Evolutionary conservation across 2,797 vertebrate genomes (phyloP).

Genomic region (Gallinago nigripennis): DNA sequence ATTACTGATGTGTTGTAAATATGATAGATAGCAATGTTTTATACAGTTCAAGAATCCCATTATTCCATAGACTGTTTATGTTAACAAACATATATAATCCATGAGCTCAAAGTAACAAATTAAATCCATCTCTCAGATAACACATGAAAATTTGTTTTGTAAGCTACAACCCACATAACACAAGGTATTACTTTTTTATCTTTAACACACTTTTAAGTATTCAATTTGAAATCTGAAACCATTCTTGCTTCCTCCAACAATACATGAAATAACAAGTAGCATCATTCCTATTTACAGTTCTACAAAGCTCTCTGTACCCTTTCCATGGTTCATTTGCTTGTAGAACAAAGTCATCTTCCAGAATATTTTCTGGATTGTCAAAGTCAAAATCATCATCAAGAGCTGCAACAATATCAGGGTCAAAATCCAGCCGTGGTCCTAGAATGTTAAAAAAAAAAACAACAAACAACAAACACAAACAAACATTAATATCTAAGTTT

Average conservation of each 20-base stretch:
- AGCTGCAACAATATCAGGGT: constrained; percentile 94
- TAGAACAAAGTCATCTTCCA: constrained; percentile 94
- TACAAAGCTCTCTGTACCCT: constrained; percentile 58
- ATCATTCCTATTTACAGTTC: neutral
- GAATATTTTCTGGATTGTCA: constrained; percentile 88
- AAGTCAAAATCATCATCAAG: constrained; percentile 97
- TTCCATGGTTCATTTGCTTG: constrained; percentile 81
- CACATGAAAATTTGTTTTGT: neutral
- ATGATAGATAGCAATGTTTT: neutral
- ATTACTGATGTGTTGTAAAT: neutral
- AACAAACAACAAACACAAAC: neutral
- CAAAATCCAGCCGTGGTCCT: constrained; percentile 94
- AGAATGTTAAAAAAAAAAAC: neutral
- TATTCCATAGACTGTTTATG: neutral
- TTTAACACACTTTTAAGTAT: neutral
- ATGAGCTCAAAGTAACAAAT: neutral
- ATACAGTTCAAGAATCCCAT: neutral
- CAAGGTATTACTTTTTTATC: neutral
- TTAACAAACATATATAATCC: neutral
- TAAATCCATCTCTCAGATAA: neutral
- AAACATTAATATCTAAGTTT: neutral
- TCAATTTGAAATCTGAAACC: neutral
- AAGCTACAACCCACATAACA: neutral
- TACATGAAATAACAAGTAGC: neutral
- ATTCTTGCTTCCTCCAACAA: neutral